These are phyloP conservation scores for Spheniscus mendiculus DNA, from an alignment of 2,113 vertebrate genomes.

Conservation along the genomic window DNA sequence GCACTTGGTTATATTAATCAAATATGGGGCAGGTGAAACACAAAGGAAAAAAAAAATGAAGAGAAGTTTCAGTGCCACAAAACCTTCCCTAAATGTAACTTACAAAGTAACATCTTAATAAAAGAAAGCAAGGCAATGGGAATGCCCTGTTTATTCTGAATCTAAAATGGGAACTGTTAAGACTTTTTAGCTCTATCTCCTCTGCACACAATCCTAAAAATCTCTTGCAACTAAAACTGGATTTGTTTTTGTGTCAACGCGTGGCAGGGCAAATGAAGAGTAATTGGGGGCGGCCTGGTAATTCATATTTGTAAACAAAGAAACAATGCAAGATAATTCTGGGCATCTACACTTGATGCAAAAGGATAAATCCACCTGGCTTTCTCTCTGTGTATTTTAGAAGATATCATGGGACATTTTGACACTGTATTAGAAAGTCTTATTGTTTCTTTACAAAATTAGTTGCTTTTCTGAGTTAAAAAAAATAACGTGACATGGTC, in stretches of 20 bases:
- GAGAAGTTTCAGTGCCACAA: neutral
- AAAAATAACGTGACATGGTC: too few relatives aligned
- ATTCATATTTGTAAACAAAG: neutral
- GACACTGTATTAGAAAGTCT: neutral
- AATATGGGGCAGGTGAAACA: accelerated
- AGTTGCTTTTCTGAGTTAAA: neutral
- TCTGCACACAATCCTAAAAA: neutral
- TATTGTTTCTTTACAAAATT: neutral
- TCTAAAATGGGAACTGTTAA: neutral
- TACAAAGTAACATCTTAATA: neutral
- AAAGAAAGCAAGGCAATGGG: neutral
- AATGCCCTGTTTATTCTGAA: neutral
- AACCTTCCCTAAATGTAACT: neutral
- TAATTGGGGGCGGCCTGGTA: accelerated
- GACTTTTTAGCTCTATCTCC: neutral
- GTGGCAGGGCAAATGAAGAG: neutral
- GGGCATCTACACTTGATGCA: neutral
- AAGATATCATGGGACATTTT: neutral
- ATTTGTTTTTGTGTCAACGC: neutral
- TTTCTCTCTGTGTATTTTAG: neutral
- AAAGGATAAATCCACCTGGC: neutral
- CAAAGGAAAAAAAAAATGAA: neutral
- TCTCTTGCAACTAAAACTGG: neutral
- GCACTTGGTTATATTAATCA: neutral
- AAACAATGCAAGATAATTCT: neutral